Base-by-base conservation (phyloP, 2,113 vertebrate species). In the Trogon surrucura region DNA sequence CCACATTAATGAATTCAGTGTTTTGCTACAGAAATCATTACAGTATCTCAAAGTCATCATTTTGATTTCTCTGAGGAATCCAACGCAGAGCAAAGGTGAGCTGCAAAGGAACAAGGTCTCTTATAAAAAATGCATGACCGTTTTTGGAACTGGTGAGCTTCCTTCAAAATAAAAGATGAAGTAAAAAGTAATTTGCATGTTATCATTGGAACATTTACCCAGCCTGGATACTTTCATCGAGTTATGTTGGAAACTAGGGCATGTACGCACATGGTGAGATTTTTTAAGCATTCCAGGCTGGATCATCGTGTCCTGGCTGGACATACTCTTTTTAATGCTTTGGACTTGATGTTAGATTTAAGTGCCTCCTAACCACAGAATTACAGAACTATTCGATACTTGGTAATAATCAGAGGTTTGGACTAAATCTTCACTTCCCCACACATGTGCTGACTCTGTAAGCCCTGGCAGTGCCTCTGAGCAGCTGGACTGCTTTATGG, bases 11-110 rank as follows among this genome's bases (percentile, higher is more conserved):
- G 9, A 91, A 94, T 70, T 67, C 77, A 77, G n/a, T 48, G 13
- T 58, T 94, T 78, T 38, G 16, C 62, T 67, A 73, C 36, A 85
- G 73, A 86, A 95, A 95, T 70, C 93, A 89, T 91, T 57, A 64
- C 11, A 60, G 18, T 45, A 88, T 72, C 41, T 45, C 26, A 80
- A 85, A 82, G 53, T 50, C n/a, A 80, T 26, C 26, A 8, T 64
- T 93, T 71, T 74, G n/a, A 45, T 84, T 95, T 93, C 87, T 86
- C 51, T 7, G 74, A 83, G 53, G 85, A 90, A 64, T 54, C 45
- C 13, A 86, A 70, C 54, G 75, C 3, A 62, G 71, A 96, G 71
- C 50, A 94, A 89, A 95, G 74, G 71, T 82, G 64, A 93, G 26
- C 56, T 85, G 58, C 41, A 80, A 72, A 85, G 53, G 62, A 92